Evolutionary conservation across 2,888 invertebrate genomes (phyloP).

Genomic region (Lumbricus terrestris): DNA sequence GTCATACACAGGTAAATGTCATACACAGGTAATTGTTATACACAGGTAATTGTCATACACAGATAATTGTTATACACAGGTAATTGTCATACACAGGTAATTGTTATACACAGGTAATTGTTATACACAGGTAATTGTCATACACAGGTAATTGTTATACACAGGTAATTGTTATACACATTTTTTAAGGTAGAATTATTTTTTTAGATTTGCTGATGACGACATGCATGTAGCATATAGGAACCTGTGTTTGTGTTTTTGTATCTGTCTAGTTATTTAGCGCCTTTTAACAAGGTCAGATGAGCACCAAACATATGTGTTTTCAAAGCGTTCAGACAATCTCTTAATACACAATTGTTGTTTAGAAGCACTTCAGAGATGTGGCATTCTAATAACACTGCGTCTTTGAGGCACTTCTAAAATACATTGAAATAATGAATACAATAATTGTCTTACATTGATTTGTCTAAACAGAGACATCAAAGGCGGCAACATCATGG

Average conservation of each 20-base stretch:
- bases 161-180: constrained; percentile 48
- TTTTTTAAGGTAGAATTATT: neutral
- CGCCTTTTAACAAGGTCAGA: no score
- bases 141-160: constrained; percentile 52
- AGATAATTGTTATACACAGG: constrained; percentile 47
- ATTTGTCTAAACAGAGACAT: constrained; percentile 52
- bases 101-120: constrained; percentile 42
- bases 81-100: constrained; percentile 45
- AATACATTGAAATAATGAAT: no score
- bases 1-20: constrained; percentile 57
- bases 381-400: neutral
- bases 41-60: constrained; percentile 44
- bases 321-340: no score
- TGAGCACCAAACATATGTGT: no score
- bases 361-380: no score
- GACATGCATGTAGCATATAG: neutral
- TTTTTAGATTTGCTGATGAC: neutral
- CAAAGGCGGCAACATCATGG: constrained; percentile 60
- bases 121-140: constrained; percentile 42
- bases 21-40: no score
- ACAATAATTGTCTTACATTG: neutral
- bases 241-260: neutral
- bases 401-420: neutral
- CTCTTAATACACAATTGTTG: no score
- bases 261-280: no score